A percentile compares a stretch with the other conserved stretches of the same genome.
Evolutionary conservation across 2,113 vertebrate species (phyloP).

Genomic region (Casuarius casuarius): DNA sequence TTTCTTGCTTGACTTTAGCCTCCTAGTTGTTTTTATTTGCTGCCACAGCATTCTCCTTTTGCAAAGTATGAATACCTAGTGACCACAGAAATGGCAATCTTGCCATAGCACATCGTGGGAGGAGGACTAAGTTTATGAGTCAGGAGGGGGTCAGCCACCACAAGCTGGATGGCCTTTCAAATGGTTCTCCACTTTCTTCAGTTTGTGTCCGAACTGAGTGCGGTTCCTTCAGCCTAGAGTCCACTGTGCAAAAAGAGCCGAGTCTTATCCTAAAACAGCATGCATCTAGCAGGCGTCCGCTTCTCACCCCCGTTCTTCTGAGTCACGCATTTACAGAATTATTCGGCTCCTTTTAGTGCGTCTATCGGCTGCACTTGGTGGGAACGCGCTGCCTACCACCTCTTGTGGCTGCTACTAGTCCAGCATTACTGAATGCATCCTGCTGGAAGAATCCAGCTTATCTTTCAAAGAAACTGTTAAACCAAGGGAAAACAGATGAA

Average conservation of each 20-base stretch:
- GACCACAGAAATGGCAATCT: neutral
- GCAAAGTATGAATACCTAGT: neutral
- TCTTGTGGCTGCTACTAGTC: neutral
- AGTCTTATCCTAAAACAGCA: neutral
- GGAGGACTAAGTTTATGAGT: neutral
- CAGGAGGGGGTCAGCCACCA: too few relatives aligned
- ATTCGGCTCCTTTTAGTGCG: neutral
- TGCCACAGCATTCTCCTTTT: neutral
- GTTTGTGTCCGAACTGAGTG: neutral
- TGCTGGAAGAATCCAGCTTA: neutral
- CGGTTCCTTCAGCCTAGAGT: neutral
- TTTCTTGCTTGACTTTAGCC: neutral
- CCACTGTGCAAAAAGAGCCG: accelerated
- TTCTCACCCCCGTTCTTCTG: neutral
- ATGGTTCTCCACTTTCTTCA: neutral
- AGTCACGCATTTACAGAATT: neutral
- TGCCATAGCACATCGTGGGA: neutral
- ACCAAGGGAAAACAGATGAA: neutral
- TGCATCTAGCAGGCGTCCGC: neutral
- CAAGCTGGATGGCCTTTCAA: too few relatives aligned
- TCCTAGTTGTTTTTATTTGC: neutral
- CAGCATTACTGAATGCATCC: neutral
- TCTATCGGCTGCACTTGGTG: accelerated
- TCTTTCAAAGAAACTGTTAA: neutral
- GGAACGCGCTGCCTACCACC: neutral